Percentiles rank a stretch among this genome's conserved stretches.
phyloP scores from a whole-genome alignment of 2,888 invertebrate genomes.

The Philaethria dido region DNA sequence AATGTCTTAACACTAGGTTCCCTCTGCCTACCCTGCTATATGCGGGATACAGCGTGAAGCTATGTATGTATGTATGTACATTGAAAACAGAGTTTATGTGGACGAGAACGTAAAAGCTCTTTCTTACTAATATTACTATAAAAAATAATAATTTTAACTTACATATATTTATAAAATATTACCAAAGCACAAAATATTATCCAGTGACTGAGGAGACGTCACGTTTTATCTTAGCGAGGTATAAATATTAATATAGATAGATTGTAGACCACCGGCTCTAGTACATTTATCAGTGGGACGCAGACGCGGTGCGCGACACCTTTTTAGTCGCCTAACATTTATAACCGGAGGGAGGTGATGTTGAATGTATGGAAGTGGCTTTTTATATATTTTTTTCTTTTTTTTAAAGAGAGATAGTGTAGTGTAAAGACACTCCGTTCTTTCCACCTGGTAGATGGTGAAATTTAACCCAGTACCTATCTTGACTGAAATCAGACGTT shows the following conservation, averaged over 20 bases:
- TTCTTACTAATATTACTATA: too few relatives aligned
- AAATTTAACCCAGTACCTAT: too few relatives aligned
- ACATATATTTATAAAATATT: neutral
- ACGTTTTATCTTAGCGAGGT: slow-evolving; percentile 31
- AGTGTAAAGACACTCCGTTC: too few relatives aligned
- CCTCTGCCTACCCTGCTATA: too few relatives aligned
- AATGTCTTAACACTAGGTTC: too few relatives aligned
- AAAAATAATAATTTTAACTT: neutral
- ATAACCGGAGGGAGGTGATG: slow-evolving; percentile 57
- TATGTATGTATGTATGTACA: too few relatives aligned
- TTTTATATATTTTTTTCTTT: neutral
- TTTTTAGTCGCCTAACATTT: slow-evolving; percentile 77
- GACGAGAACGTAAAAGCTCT: too few relatives aligned
- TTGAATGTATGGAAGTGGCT: slow-evolving; percentile 49
- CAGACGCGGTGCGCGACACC: slow-evolving; percentile 74
- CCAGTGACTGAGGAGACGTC: slow-evolving; percentile 15
- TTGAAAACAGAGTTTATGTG: too few relatives aligned
- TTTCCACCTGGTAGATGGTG: too few relatives aligned
- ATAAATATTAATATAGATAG: slow-evolving; percentile 70
- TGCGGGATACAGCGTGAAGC: too few relatives aligned
- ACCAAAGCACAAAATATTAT: slow-evolving; percentile 6
- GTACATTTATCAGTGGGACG: slow-evolving; percentile 74
- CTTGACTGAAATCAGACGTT: too few relatives aligned
- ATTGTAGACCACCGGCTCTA: slow-evolving; percentile 60
- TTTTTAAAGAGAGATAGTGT: neutral